A percentile compares a stretch with the other conserved stretches of the same genome.
phyloP scores from a whole-genome alignment of 53 echinoderm and acorn worm species.

The Luidia sarsii region DNA sequence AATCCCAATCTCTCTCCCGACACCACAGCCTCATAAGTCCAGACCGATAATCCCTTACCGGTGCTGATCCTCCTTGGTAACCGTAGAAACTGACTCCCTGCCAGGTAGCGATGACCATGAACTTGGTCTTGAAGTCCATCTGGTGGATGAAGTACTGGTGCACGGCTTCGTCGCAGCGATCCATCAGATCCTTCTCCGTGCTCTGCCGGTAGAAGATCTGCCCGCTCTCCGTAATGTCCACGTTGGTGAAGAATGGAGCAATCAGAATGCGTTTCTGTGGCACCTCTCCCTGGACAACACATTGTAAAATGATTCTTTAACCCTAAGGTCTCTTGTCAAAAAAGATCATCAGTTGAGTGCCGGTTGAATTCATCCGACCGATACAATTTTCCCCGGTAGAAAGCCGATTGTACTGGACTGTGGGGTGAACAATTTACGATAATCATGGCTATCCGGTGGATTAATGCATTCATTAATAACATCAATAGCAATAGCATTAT shows the following conservation, averaged over 20 bases:
- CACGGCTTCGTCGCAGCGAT: constrained; percentile 68
- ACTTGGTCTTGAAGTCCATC: constrained; percentile 70
- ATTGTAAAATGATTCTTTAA: too few relatives aligned
- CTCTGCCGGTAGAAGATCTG: constrained; percentile 88
- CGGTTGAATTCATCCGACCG: too few relatives aligned
- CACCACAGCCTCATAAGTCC: too few relatives aligned
- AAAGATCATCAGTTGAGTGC: too few relatives aligned
- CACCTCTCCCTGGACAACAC: constrained; percentile 52
- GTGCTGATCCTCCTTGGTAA: constrained; percentile 73
- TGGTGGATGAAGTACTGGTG: constrained; percentile 72
- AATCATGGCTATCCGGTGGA: too few relatives aligned
- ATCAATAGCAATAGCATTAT: too few relatives aligned
- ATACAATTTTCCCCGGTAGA: too few relatives aligned
- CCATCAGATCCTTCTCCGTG: constrained; percentile 81
- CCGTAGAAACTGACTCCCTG: constrained; percentile 86
- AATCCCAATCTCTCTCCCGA: too few relatives aligned
- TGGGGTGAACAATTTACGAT: too few relatives aligned
- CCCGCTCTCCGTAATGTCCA: constrained; percentile 76
- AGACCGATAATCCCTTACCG: constrained; percentile 67
- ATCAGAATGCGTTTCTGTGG: constrained; percentile 64
- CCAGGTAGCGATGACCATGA: constrained; percentile 92
- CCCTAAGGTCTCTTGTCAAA: too few relatives aligned
- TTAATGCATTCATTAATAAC: too few relatives aligned
- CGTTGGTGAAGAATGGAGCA: constrained; percentile 93
- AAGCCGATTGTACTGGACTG: too few relatives aligned